Evolutionary conservation across 2,797 vertebrate species (phyloP).

Genomic region (Sebastes miniatus): DNA sequence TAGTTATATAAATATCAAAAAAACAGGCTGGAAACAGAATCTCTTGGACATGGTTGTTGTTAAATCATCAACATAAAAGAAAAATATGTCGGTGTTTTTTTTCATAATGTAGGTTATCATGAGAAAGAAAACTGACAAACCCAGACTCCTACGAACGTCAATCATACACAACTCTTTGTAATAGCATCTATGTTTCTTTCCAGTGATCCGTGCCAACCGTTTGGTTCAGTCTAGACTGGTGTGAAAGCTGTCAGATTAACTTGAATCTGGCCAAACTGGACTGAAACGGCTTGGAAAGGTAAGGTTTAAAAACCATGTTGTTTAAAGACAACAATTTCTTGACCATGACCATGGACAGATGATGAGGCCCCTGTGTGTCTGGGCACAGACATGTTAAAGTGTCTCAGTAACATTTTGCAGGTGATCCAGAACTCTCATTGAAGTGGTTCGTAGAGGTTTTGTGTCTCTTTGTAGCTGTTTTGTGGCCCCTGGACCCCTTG

Average conservation of each 20-base stretch:
- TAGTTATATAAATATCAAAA: not conserved
- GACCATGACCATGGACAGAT: not conserved
- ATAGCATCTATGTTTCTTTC: not conserved
- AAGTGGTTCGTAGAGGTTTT: not conserved
- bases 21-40: not conserved
- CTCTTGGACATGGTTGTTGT: not conserved
- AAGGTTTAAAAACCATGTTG: no score
- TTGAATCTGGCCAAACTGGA: not conserved
- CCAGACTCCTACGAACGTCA: not conserved
- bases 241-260: not conserved
- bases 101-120: not conserved
- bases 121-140: not conserved
- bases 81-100: not conserved
- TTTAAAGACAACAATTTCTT: no score
- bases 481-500: not conserved
- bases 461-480: not conserved
- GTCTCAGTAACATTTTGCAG: not conserved
- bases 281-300: not conserved
- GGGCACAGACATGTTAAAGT: no score
- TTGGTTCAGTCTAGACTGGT: not conserved
- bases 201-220: not conserved
- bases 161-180: not conserved
- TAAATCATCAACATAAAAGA: not conserved
- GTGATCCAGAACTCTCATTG: not conserved
- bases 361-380: not conserved